Conservation (phyloP, 2,888 invertebrate genomes). For the Drosophila diplacantha region DNA sequence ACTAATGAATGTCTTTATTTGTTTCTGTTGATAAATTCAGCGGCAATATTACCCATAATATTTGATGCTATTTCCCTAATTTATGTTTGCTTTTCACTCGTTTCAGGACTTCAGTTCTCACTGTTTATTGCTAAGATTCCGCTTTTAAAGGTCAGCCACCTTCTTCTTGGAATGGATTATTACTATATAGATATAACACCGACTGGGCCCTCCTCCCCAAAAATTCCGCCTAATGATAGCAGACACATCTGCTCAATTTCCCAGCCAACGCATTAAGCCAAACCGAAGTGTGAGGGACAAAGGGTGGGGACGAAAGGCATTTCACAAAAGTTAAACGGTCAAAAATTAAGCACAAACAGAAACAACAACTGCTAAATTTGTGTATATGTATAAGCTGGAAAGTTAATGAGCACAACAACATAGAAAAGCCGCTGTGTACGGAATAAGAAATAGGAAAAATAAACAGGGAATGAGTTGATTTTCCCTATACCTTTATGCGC, state of each 20-base stretch:
- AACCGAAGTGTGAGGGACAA: constrained; percentile 17
- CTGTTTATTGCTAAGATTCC: too few species aligned
- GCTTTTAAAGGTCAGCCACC: not conserved
- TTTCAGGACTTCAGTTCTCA: not conserved
- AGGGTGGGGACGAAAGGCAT: constrained; percentile 32
- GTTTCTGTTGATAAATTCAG: not conserved
- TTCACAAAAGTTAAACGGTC: constrained; percentile 64
- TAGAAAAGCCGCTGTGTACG: constrained; percentile 36
- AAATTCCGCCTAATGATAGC: constrained; percentile 27
- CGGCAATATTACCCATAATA: not conserved
- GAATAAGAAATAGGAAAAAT: constrained; percentile 20
- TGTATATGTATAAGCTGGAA: constrained; percentile 49
- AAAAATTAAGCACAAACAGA: constrained; percentile 58
- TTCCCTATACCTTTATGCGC: constrained; percentile 15
- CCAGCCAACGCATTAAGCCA: constrained; percentile 54
- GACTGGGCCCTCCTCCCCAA: not conserved
- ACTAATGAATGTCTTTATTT: not conserved
- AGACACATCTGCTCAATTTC: constrained; percentile 56
- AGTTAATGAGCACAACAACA: constrained; percentile 62
- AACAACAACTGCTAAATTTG: constrained; percentile 26
- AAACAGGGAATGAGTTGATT: constrained; percentile 36
- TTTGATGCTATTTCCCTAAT: not conserved
- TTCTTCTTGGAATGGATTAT: constrained; percentile 31
- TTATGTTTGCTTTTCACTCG: not conserved
- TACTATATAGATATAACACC: constrained; percentile 53